A percentile compares a stretch with the other conserved stretches of the same genome.
Conservation (phyloP, 2,888 invertebrate species). For the Siphlonurus alternatus region DNA sequence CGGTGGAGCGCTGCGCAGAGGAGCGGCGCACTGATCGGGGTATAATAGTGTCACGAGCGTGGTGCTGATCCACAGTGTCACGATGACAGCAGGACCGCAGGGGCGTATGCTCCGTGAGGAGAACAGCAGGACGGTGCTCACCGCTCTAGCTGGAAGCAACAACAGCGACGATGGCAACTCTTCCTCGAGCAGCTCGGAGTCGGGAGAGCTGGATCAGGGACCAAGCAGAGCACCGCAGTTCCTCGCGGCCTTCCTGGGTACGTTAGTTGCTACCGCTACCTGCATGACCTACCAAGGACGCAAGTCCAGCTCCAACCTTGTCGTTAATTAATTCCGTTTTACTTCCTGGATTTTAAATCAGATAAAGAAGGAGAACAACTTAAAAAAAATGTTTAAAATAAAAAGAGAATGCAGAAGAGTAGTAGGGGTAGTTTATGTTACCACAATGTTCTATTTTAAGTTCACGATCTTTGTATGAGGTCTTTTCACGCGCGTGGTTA, state of each 20-base stretch:
- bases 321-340: no score
- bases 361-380: no score
- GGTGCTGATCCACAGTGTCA: not conserved
- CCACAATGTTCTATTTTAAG: no score
- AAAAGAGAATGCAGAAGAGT: no score
- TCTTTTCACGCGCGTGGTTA: no score
- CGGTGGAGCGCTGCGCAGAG: not conserved
- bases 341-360: no score
- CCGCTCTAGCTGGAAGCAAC: not conserved
- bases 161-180: not conserved
- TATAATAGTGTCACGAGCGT: not conserved
- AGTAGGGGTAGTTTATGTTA: no score
- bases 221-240: not conserved
- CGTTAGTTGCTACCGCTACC: no score
- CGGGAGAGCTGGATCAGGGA: not conserved
- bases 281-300: no score
- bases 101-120: not conserved
- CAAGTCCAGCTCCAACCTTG: no score
- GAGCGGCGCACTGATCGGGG: not conserved
- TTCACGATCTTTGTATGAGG: no score
- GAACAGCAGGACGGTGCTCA: constrained; percentile 1
- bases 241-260: not conserved
- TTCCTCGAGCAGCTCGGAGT: not conserved
- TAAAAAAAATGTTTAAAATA: no score
- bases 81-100: not conserved